Conservation (phyloP, 2,888 invertebrate species). For the Gerris lacustris region DNA sequence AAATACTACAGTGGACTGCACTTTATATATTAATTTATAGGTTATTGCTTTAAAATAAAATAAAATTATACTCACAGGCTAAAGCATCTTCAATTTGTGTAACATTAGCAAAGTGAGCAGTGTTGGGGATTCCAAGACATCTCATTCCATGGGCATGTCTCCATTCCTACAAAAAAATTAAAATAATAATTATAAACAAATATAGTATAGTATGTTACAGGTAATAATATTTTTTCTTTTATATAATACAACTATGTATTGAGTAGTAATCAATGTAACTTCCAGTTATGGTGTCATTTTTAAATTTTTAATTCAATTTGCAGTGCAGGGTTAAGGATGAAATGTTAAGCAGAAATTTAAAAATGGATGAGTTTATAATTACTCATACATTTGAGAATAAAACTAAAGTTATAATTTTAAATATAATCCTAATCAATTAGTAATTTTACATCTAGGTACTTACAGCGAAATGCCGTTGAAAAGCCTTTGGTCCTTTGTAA, state of each 20-base stretch:
- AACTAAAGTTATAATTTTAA: no score
- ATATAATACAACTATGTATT: not conserved
- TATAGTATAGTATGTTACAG: not conserved
- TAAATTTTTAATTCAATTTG: no score
- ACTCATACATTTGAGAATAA: no score
- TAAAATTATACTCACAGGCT: conserved; percentile 51
- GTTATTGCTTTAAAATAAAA: no score
- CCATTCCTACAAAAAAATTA: conserved; percentile 45
- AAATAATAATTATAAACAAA: not conserved
- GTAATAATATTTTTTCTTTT: not conserved
- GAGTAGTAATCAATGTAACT: no score
- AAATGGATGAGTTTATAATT: no score
- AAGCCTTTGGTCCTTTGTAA: conserved; percentile 98
- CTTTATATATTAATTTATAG: no score
- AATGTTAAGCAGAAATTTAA: no score
- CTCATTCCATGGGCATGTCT: conserved; percentile 44
- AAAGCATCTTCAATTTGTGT: conserved; percentile 97
- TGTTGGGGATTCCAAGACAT: conserved; percentile 97
- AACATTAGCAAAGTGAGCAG: conserved; percentile 99
- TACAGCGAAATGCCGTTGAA: conserved; percentile 95
- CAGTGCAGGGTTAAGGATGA: no score
- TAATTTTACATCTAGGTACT: conserved; percentile 40
- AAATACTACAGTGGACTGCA: no score
- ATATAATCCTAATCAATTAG: no score
- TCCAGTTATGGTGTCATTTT: no score